Evolutionary conservation across 2,113 vertebrate species (phyloP), one percentile per base, ranked within the genome.

Genomic region (Aegotheles bennettii): DNA sequence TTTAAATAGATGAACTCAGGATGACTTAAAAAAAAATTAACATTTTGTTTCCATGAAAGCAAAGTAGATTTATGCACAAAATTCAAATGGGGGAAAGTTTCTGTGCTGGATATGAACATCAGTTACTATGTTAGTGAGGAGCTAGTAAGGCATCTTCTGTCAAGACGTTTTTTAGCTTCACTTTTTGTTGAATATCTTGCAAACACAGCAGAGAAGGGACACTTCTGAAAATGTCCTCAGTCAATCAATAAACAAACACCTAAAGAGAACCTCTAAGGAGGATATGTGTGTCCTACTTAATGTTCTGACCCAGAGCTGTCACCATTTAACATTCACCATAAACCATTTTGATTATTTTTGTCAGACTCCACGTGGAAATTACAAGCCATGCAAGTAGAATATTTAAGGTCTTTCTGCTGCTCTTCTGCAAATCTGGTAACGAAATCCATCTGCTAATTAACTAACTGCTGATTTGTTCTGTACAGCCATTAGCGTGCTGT

Each of bases 361-460:
- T 65, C 61, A 82, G 36, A 28, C 7, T 64, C 50, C 38, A 61
- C n/a, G 12, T 18, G 17, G 42, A 82, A 88, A 29, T 77, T 26
- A 40, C 7, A 68, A 36, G 40, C 28, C 56, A 70, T 50, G 13
- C 35, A 68, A 87, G 57, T 8, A 70, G 48, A 69, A 89, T 38
- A 70, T 38, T 71, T 53, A 82, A 82, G 25, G 56, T 48, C 17
- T 70, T 91, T 73, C 64, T 82, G 25, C 56, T 35, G 60, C 29
- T 86, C 45, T 78, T 89, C 54, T 70, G 61, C 26, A 82, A 95
- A 79, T 3, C 7, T 64, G 24, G 38, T 60, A 80, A 84, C 61
- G 13, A 97, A 95, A 87, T 95, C 89, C 92, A 87, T 90, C 61
- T 80, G 65, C 77, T 95, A 95, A 82, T 96, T 94, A 96, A 53